These are phyloP conservation scores for Cossypha polioptera DNA, from an alignment of 2,797 vertebrate species.

Conservation along the genomic window DNA sequence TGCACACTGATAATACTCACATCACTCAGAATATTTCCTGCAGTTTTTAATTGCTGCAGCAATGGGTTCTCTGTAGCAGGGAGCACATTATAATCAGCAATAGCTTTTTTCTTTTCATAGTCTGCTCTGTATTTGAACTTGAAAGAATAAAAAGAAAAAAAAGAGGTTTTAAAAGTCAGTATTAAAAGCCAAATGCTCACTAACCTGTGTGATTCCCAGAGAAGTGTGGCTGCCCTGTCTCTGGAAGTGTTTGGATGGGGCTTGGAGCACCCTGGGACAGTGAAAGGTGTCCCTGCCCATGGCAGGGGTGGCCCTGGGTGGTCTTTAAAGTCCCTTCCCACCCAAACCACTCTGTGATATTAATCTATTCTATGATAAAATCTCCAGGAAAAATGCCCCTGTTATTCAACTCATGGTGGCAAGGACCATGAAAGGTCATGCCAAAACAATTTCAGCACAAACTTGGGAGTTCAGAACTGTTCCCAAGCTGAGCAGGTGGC, in stretches of 20 bases:
- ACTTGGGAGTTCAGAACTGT: not conserved
- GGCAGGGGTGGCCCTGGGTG: not conserved
- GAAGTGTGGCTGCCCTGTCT: too few relatives aligned
- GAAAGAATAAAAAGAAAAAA: not conserved
- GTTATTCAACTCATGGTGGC: not conserved
- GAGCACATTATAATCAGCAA: conserved; percentile 91
- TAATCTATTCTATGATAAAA: fast-evolving
- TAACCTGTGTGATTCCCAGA: not conserved
- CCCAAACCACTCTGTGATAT: not conserved
- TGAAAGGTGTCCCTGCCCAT: too few relatives aligned
- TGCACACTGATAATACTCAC: conserved; percentile 75
- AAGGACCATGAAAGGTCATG: not conserved
- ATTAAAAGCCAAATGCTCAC: not conserved
- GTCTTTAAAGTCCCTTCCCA: not conserved
- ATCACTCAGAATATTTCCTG: conserved; percentile 89
- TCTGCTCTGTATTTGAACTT: conserved; percentile 94
- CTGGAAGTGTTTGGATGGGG: too few relatives aligned
- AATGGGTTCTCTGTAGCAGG: conserved; percentile 95
- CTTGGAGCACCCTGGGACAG: too few relatives aligned
- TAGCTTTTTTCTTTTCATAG: conserved; percentile 89
- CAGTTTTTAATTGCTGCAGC: conserved; percentile 87
- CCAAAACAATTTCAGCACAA: not conserved
- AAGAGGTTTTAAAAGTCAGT: not conserved
- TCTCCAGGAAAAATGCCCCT: not conserved
- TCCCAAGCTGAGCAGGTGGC: not conserved